Evolutionary conservation across 2,888 invertebrate species (phyloP).

Genomic region (Hetaerina titia): DNA sequence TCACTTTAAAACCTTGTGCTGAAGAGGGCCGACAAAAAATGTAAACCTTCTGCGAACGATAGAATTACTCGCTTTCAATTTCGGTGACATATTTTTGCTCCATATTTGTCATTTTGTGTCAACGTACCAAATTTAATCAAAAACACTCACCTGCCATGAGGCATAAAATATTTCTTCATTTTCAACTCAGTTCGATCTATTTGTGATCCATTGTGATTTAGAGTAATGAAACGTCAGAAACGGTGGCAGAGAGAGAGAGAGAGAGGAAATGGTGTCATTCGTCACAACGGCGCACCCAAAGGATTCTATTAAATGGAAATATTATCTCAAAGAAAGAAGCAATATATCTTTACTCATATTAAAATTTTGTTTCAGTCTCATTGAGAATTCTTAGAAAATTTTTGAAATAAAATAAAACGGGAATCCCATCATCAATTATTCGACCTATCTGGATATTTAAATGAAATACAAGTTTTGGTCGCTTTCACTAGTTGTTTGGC

Average conservation of each 20-base stretch:
- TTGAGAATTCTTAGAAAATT: too few species aligned
- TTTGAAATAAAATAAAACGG: too few species aligned
- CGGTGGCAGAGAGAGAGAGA: not conserved
- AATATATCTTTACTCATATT: not conserved
- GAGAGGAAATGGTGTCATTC: not conserved
- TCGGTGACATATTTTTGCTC: too few species aligned
- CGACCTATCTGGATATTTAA: too few species aligned
- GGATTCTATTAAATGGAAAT: not conserved
- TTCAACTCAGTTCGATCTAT: not conserved
- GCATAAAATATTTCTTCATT: not conserved
- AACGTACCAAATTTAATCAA: not conserved
- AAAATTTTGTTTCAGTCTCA: not conserved
- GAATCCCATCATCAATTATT: too few species aligned
- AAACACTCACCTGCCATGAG: not conserved
- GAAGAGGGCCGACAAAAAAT: too few species aligned
- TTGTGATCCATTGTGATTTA: slow-evolving; percentile 11
- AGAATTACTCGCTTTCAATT: too few species aligned
- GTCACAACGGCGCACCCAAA: not conserved
- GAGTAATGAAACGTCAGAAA: slow-evolving; percentile 10
- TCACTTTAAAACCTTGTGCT: too few species aligned
- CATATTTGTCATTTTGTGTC: slow-evolving; percentile 2
- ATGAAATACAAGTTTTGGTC: too few species aligned
- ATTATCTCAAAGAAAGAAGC: not conserved
- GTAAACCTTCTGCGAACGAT: too few species aligned
- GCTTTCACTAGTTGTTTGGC: too few species aligned